Conservation (phyloP, 2,888 invertebrate species). For the Auanema sp. region DNA sequence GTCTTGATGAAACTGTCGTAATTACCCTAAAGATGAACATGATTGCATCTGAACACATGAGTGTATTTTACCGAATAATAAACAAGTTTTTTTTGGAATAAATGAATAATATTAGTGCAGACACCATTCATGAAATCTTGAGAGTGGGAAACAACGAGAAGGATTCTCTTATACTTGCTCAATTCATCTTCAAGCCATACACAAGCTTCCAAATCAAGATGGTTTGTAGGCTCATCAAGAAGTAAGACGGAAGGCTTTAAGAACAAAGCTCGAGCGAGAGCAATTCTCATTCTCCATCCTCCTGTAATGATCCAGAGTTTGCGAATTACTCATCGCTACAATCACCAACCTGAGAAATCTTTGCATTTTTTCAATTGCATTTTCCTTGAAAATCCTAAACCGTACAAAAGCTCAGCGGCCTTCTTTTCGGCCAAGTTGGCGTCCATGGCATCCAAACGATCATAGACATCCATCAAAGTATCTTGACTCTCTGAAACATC, state of each 20-base stretch:
- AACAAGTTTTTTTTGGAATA: constrained; percentile 87
- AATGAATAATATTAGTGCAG: constrained; percentile 85
- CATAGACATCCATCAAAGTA: constrained; percentile 94
- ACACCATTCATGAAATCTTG: constrained; percentile 98
- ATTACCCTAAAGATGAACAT: constrained; percentile 73
- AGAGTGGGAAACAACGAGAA: constrained; percentile 96
- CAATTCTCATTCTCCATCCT: constrained; percentile 74
- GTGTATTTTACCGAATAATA: constrained; percentile 79
- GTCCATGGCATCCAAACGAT: constrained; percentile 91
- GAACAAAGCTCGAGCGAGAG: constrained; percentile 71
- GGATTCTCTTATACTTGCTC: constrained; percentile 89
- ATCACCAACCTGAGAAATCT: constrained; percentile 68
- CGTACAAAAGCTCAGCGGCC: constrained; percentile 90
- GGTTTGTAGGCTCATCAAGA: constrained; percentile 72
- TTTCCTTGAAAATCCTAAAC: constrained; percentile 85
- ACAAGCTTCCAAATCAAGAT: constrained; percentile 85
- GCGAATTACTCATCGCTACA: background rate
- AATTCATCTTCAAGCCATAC: constrained; percentile 99
- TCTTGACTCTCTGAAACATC: constrained; percentile 79
- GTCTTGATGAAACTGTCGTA: constrained; percentile 95
- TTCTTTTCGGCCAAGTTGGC: constrained; percentile 92
- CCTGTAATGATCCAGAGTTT: constrained; percentile 61
- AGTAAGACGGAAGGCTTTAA: constrained; percentile 71
- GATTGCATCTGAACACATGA: background rate
- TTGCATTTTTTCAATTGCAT: constrained; percentile 75